Evolutionary conservation across 1,140 invertebrate species (phyloP), one percentile per base, ranked within the genome.

Genomic region (Drosophila takahashii): DNA sequence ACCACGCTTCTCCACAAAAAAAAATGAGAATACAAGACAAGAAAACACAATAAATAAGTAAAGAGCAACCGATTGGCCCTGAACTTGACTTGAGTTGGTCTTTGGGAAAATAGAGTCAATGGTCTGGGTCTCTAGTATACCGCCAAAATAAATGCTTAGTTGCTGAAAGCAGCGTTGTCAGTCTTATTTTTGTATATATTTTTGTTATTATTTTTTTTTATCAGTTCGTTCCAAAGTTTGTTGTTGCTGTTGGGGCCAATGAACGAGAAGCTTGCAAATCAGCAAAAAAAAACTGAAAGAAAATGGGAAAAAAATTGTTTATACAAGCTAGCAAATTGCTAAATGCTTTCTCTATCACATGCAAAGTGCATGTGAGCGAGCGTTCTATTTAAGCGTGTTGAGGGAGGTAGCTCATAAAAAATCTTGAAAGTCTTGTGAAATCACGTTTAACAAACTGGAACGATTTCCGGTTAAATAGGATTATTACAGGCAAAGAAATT

Each of bases 191-290:
- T 13, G 32, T 45, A 36, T 64, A 6, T 34, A 22, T 36, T 66
- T 67, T 61, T 54, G 26, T 39, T 44, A 15, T 42, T 75, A 59
- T 56, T 79, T 47, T 58, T 42, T 85, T 81, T 87, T 87, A 81
- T 78, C 78, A 70, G 69, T 61, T 61, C 56, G 65, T 69, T 73
- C 53, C 60, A 36, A 42, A 62, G 51, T 67, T 72, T 77, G 71
- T 72, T 65, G 71, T 48, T 61, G 66, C 34, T 58, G 32, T 57
- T 41, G 79, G 61, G 81, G 81, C 83, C 81, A 86, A 72, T 87
- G 81, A 86, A 86, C 81, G 81, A 72, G 11, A 73, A 76, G 83
- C 83, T 56, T 73, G 77, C 79, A 76, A 86, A 81, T 85, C 83
- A 87, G 81, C 81, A 80, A 61, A 74, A 86, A 66, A 50, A 71